Percentiles rank a stretch among this genome's conserved stretches.
phyloP scores from a whole-genome alignment of 2,113 vertebrate species.

The Prietella phreatophila region DNA sequence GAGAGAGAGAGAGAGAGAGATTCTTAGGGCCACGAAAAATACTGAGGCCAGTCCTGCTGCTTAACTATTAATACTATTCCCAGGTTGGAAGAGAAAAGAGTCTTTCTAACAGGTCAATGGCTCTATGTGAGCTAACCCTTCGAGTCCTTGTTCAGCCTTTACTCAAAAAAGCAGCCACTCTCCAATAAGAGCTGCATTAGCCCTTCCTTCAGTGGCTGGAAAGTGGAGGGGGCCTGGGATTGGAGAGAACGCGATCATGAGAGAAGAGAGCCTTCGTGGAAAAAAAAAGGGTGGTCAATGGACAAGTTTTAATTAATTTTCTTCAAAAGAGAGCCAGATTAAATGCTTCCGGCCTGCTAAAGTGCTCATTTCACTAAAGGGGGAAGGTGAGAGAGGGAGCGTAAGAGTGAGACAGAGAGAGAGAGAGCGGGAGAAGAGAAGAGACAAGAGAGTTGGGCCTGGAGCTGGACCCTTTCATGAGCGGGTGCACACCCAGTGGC shows the following conservation, averaged over 20 bases:
- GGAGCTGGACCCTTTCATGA: constrained; percentile 87
- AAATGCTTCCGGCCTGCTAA: constrained; percentile 99
- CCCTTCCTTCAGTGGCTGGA: constrained; percentile 60
- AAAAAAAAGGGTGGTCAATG: constrained; percentile 76
- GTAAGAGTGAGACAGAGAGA: constrained; percentile 79
- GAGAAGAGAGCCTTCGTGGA: constrained; percentile 49
- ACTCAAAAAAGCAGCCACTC: constrained; percentile 63
- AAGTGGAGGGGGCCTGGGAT: constrained; percentile 44
- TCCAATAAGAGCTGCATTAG: constrained; percentile 65
- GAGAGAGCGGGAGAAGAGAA: constrained; percentile 70
- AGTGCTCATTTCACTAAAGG: constrained; percentile 97
- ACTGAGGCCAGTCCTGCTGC: constrained; percentile 14
- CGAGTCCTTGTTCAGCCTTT: constrained; percentile 33
- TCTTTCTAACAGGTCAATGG: constrained; percentile 59
- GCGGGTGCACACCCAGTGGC: constrained; percentile 93
- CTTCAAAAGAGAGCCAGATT: constrained; percentile 95
- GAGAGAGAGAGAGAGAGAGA: too few relatives aligned
- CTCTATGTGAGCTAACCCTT: constrained; percentile 57
- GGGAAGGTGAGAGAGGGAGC: constrained; percentile 69
- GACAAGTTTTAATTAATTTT: constrained; percentile 99
- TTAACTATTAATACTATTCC: constrained; percentile 48
- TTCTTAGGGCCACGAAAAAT: background rate
- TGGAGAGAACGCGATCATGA: constrained; percentile 60
- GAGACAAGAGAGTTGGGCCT: constrained; percentile 70
- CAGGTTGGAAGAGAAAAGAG: constrained; percentile 45